A percentile compares a stretch with the other conserved stretches of the same genome.
These are phyloP conservation scores for Vimba vimba DNA, from an alignment of 2,113 vertebrate genomes.

Conservation along the genomic window DNA sequence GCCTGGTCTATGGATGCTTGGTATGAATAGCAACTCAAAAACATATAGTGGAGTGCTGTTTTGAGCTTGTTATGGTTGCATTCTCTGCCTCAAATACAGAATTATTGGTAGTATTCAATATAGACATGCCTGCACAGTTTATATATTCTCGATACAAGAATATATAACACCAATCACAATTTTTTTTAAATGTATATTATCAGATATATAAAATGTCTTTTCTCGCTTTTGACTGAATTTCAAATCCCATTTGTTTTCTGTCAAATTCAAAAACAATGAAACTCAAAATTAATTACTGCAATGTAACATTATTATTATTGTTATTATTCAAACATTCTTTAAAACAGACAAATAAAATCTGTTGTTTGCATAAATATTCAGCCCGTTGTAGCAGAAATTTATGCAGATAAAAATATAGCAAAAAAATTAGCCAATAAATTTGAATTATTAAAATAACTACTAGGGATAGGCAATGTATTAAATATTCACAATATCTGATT, in stretches of 20 bases:
- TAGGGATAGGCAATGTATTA: neutral
- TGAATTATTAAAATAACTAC: neutral
- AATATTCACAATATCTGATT: neutral
- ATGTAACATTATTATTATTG: neutral
- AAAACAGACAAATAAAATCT: neutral
- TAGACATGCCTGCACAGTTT: neutral
- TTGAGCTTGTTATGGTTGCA: slow-evolving; percentile 11
- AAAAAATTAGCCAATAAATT: neutral
- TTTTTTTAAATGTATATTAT: neutral
- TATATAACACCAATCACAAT: neutral
- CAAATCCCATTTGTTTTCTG: neutral
- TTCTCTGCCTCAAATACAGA: slow-evolving; percentile 15
- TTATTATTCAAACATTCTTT: neutral
- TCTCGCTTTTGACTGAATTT: no score
- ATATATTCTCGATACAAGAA: neutral
- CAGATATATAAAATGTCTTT: neutral
- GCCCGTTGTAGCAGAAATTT: neutral
- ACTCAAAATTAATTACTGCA: neutral
- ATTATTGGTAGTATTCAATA: slow-evolving; percentile 31
- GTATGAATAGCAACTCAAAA: neutral
- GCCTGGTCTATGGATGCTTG: neutral
- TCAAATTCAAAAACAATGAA: neutral
- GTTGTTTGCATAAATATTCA: neutral
- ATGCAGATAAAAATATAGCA: neutral
- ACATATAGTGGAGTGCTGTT: neutral